Conservation (phyloP, 2,888 invertebrate genomes). For the Hydrotaea diabolus region DNA sequence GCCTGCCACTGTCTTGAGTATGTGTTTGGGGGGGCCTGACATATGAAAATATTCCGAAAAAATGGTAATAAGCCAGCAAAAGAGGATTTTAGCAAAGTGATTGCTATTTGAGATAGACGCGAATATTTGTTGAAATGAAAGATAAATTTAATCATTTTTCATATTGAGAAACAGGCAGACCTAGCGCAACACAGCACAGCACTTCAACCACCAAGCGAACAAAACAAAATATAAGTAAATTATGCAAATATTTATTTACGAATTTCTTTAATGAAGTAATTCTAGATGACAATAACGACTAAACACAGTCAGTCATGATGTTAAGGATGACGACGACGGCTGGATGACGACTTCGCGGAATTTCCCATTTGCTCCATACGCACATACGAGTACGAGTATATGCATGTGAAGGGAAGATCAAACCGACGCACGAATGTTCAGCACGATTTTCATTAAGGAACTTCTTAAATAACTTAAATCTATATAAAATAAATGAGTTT, state of each 20-base stretch:
- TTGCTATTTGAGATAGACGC: conserved; percentile 20
- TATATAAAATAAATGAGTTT: conserved; percentile 22
- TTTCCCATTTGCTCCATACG: not conserved
- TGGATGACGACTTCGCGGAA: not conserved
- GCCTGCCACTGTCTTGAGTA: too few species aligned
- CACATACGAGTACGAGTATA: too few species aligned
- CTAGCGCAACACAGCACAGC: not conserved
- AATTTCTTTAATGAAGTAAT: conserved; percentile 36
- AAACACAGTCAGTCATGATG: not conserved
- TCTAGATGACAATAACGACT: not conserved
- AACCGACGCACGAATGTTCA: not conserved
- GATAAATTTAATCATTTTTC: conserved; percentile 14
- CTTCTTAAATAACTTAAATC: conserved; percentile 33
- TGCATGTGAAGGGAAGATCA: not conserved
- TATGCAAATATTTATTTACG: conserved; percentile 34
- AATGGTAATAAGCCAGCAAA: conserved; percentile 13
- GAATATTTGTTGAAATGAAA: conserved; percentile 18
- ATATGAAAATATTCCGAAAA: not conserved
- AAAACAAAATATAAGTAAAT: conserved; percentile 26
- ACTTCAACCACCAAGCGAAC: not conserved
- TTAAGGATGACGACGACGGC: not conserved
- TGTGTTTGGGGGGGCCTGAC: not conserved
- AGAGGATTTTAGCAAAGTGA: conserved; percentile 3
- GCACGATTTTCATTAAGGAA: conserved; percentile 31
- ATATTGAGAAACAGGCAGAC: conserved; percentile 7